Conservation (phyloP, 2,888 invertebrate species). For the Drepana falcataria region DNA sequence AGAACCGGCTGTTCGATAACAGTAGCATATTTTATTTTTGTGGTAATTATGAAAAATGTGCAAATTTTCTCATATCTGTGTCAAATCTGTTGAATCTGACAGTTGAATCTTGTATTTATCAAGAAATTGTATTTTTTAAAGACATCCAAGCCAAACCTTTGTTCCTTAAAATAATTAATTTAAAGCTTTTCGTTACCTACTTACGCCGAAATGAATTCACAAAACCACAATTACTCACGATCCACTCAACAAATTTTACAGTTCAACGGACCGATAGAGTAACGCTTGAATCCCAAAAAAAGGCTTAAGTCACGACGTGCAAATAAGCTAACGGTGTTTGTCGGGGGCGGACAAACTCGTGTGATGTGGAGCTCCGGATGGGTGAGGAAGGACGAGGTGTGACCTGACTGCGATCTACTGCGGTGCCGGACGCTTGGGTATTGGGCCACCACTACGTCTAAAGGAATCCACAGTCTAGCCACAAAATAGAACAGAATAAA, state of each 20-base stretch:
- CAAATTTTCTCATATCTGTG: too few relatives aligned
- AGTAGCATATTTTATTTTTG: too few relatives aligned
- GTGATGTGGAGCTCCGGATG: constrained; percentile 29
- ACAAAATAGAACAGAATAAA: too few relatives aligned
- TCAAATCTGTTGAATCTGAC: too few relatives aligned
- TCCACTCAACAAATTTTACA: constrained; percentile 15
- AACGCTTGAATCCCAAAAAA: constrained; percentile 4
- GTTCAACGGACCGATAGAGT: constrained; percentile 12
- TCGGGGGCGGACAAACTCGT: constrained; percentile 22
- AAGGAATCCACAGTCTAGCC: neutral
- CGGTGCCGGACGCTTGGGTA: constrained; percentile 9
- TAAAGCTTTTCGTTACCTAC: too few relatives aligned
- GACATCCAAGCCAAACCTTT: too few relatives aligned
- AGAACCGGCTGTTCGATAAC: too few relatives aligned
- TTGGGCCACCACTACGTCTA: constrained; percentile 2
- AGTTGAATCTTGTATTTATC: too few relatives aligned
- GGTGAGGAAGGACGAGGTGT: constrained; percentile 27
- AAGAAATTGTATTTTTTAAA: too few relatives aligned
- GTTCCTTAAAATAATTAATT: too few relatives aligned
- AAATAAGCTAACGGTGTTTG: constrained; percentile 53
- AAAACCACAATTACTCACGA: neutral
- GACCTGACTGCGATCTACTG: constrained; percentile 12
- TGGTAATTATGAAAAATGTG: too few relatives aligned
- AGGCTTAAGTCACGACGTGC: constrained; percentile 36
- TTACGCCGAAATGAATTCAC: too few relatives aligned